Conservation (phyloP, 2,113 vertebrate genomes). For the Actinemys pallida region DNA sequence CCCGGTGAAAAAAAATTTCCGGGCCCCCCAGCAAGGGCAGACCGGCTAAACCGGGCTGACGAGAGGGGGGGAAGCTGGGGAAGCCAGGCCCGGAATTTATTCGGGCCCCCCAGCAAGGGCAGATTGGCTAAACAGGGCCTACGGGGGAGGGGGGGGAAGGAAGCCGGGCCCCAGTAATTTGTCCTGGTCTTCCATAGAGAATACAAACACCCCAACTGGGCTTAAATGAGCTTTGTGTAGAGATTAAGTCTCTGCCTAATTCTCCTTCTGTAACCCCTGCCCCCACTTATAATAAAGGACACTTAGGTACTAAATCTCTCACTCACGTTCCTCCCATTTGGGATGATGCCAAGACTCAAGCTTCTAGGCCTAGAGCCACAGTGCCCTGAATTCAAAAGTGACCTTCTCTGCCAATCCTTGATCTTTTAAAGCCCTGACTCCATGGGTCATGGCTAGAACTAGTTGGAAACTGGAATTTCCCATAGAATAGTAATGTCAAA, state of each 20-base stretch:
- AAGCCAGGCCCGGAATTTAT: no score
- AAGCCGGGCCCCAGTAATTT: no score
- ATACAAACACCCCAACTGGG: not conserved
- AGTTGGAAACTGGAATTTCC: not conserved
- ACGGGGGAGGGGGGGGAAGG: no score
- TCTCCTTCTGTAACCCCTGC: not conserved
- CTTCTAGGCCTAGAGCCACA: not conserved
- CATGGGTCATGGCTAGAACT: not conserved
- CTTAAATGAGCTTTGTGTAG: not conserved
- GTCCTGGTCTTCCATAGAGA: no score
- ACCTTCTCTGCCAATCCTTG: not conserved
- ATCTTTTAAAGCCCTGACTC: not conserved
- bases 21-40: no score
- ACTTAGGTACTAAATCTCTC: not conserved
- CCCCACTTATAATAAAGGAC: not conserved
- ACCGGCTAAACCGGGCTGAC: no score
- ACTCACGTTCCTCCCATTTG: not conserved
- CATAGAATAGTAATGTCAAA: not conserved
- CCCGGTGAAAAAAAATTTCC: no score
- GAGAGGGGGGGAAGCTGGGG: no score
- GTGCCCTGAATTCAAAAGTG: not conserved
- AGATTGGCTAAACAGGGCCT: no score
- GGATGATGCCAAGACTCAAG: not conserved
- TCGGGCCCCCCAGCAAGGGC: no score
- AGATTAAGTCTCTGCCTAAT: not conserved